Conservation (phyloP, 92 coral and sea anemone species). For the Ricordea florida region DNA sequence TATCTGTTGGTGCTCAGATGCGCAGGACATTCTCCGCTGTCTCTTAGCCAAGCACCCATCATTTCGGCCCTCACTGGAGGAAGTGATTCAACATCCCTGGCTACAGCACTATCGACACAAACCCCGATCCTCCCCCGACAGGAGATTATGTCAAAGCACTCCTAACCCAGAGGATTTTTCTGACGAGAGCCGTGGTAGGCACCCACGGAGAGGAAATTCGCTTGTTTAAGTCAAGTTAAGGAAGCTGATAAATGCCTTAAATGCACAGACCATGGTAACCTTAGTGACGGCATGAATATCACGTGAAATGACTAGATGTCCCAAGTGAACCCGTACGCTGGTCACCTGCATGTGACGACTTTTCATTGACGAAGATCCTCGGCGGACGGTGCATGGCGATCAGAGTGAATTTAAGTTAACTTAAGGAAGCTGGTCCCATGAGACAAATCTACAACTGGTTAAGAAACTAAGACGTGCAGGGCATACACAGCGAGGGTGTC, state of each 20-base stretch:
- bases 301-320: no score
- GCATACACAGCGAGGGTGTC: no score
- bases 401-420: no score
- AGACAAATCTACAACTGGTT: no score
- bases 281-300: no score
- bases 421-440: no score
- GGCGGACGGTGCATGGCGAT: no score
- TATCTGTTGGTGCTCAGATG: conserved; percentile 40
- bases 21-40: conserved; percentile 77
- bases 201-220: conserved; percentile 8
- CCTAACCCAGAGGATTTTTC: not conserved
- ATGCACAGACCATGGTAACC: no score
- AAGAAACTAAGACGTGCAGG: no score
- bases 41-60: conserved; percentile 87
- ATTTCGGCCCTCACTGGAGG: conserved; percentile 77
- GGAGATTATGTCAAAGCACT: conserved; percentile 29
- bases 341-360: no score
- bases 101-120: conserved; percentile 36
- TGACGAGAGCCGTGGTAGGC: not conserved
- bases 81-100: conserved; percentile 89
- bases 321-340: no score
- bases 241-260: not conserved
- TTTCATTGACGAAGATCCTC: no score
- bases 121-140: conserved; percentile 3
- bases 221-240: not conserved